Conservation (phyloP, 2,797 vertebrate species). For the Todus mexicanus region DNA sequence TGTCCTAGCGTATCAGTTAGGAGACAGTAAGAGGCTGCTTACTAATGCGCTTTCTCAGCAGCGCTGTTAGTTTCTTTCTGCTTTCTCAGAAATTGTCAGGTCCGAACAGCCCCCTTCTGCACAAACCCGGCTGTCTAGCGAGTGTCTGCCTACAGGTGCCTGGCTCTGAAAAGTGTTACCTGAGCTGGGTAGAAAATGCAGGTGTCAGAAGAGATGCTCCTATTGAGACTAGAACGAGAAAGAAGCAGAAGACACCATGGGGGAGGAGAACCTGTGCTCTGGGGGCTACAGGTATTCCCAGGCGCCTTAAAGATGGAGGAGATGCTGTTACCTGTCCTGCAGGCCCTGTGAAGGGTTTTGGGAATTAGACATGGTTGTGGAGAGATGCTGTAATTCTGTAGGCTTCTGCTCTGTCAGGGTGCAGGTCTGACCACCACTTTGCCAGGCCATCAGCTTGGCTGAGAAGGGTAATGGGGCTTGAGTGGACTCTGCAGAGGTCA, state of each 20-base stretch:
- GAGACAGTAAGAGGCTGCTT: background rate
- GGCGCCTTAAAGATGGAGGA: background rate
- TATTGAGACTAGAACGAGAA: background rate
- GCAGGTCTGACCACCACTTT: background rate
- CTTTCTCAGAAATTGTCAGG: background rate
- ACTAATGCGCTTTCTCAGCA: background rate
- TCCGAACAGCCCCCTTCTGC: background rate
- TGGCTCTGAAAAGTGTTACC: background rate
- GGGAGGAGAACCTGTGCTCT: background rate
- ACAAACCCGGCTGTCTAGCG: background rate
- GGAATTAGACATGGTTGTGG: background rate
- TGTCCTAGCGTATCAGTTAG: background rate
- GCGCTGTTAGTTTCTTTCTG: background rate
- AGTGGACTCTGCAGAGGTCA: background rate
- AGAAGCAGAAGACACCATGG: background rate
- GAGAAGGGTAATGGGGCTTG: background rate
- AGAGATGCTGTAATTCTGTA: background rate
- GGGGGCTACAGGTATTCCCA: background rate
- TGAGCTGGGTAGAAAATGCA: background rate
- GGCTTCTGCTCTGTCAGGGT: background rate
- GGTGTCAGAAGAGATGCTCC: background rate
- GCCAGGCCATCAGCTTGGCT: background rate
- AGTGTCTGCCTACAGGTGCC: background rate
- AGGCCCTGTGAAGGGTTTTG: fast-evolving
- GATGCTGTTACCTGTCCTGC: background rate